Base-by-base conservation (phyloP, 2,888 invertebrate species). In the Diarsia rubi region DNA sequence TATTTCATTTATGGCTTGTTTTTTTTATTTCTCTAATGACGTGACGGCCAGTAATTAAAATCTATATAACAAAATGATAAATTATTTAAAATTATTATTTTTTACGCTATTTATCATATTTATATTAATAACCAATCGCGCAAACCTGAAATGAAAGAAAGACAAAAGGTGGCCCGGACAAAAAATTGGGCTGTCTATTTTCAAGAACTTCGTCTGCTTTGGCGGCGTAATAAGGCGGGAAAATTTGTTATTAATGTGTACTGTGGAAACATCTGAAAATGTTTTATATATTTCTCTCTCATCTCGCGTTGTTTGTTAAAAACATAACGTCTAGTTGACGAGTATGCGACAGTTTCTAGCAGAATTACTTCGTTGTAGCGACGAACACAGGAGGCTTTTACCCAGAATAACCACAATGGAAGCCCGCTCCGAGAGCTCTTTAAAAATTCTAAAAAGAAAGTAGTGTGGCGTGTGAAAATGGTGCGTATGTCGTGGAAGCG, bases 391-490 rank as follows among this genome's bases (percentile, higher is more conserved):
- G 44, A 72, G 72, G 81, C 75, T 84, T 87, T 81, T 81, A 83
- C 81, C 79, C 81, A 42, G 71, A 88, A 87, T 87, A 88, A 81
- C 88, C 83, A 87, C 86, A 87, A 87, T 81, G 60, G 86, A 71
- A 47, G 75, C 71, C 68, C 54, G 60, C 88, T 87, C 74, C 21
- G 77, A 83, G 83, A 87, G 86, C 83, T 88, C 88, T 87, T 87
- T 79, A 82, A 88, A 85, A 88, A 79, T 84, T 86, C 87, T 86
- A 78, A 86, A 86, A 86, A 86, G 85, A 86, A 75, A 75, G 75
- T 79, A 60, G 76, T 81, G 82, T 82, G 82, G 65, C 49, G 88
- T 59, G 79, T 88, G 76, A 82, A 82, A 79, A 88, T 85, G 82
- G 65, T 88, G 87, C 87, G 85, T 88, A 74, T 74, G 73, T 73